These are phyloP conservation scores for Amazona guildingii DNA, from an alignment of 2,113 vertebrate species.

Conservation along the genomic window DNA sequence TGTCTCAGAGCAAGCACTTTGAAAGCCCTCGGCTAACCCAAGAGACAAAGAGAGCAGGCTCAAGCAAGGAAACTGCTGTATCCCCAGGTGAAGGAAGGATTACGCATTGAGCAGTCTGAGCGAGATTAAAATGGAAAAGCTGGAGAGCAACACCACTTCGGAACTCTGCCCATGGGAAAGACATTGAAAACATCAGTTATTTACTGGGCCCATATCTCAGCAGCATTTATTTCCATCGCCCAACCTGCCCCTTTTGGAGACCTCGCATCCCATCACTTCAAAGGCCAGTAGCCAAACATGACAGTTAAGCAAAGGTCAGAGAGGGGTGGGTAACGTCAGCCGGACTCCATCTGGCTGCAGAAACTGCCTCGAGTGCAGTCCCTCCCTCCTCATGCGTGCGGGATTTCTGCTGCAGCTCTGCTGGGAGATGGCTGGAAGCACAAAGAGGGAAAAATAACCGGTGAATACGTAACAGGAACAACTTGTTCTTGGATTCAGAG, in stretches of 20 bases:
- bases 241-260: slow-evolving; percentile 14
- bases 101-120: neutral
- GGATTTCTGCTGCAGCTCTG: slow-evolving; percentile 5
- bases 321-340: neutral
- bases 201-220: neutral
- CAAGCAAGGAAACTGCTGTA: neutral
- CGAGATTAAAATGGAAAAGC: neutral
- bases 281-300: slow-evolving; percentile 20
- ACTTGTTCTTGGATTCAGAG: slow-evolving; percentile 55
- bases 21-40: neutral
- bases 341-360: slow-evolving; percentile 36
- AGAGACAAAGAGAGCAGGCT: neutral
- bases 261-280: neutral
- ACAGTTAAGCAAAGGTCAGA: slow-evolving; percentile 22
- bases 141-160: neutral
- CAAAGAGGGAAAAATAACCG: neutral
- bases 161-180: neutral
- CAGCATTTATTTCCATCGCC: neutral
- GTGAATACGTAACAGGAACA: slow-evolving; percentile 19
- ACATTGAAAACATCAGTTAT: neutral
- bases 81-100: neutral
- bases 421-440: slow-evolving; percentile 49
- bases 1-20: neutral
- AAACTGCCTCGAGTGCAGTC: neutral
- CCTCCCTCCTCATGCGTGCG: slow-evolving; percentile 12